Conservation (phyloP, 1,140 invertebrate species). For the Diploscapter pachys region DNA sequence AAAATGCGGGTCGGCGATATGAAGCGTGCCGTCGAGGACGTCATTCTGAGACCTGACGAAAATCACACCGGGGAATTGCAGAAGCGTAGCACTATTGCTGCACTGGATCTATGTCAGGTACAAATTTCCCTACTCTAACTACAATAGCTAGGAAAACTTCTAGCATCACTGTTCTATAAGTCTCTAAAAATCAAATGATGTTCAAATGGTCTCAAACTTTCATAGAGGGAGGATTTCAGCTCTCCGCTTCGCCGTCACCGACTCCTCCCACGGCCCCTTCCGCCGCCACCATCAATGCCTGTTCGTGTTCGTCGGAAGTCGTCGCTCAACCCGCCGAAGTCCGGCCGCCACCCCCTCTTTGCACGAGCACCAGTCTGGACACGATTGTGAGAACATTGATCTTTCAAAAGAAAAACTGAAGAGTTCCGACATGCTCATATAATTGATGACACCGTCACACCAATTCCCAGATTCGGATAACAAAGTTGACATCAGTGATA, state of each 20-base stretch:
- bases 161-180: neutral
- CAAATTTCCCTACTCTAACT: constrained; percentile 8
- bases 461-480: too few species aligned
- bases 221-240: neutral
- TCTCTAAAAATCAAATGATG: neutral
- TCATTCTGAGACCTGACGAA: constrained; percentile 36
- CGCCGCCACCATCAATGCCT: constrained; percentile 30
- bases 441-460: neutral
- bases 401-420: neutral
- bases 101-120: constrained; percentile 37
- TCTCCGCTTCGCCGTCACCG: constrained; percentile 15
- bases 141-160: neutral
- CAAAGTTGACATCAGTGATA: too few species aligned
- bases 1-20: constrained; percentile 25
- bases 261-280: constrained; percentile 12
- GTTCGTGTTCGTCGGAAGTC: constrained; percentile 32
- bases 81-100: constrained; percentile 35
- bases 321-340: constrained; percentile 21
- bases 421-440: neutral
- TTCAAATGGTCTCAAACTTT: neutral
- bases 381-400: constrained; percentile 14
- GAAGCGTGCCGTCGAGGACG: constrained; percentile 38
- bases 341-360: constrained; percentile 31
- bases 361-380: constrained; percentile 24
- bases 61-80: constrained; percentile 26